Conservation (phyloP, 2,888 invertebrate species). For the Pantelozetes paolii region DNA sequence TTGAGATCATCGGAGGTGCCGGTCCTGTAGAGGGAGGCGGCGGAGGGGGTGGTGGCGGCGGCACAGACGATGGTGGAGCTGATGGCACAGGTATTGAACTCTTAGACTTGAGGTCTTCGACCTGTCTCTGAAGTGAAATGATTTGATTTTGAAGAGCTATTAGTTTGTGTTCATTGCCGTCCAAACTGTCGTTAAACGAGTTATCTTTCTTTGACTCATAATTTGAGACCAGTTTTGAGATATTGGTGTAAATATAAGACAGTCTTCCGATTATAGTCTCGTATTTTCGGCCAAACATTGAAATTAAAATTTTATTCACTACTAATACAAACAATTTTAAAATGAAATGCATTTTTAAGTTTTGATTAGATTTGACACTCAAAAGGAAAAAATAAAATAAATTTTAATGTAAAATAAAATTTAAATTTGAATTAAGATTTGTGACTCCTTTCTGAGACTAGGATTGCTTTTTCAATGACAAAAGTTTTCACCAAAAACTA, state of each 20-base stretch:
- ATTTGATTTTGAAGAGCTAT: conserved; percentile 17
- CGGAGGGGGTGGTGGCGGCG: conserved; percentile 12
- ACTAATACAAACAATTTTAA: neutral
- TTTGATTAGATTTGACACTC: neutral
- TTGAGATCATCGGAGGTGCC: neutral
- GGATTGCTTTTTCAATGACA: neutral
- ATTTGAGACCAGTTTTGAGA: conserved; percentile 4
- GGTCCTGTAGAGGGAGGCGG: neutral
- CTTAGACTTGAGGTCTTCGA: neutral
- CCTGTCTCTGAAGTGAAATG: neutral
- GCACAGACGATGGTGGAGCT: neutral
- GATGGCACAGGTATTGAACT: neutral
- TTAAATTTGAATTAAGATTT: neutral
- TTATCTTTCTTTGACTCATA: neutral
- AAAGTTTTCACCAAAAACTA: neutral
- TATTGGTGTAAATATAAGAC: neutral
- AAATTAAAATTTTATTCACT: neutral
- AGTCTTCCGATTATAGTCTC: neutral
- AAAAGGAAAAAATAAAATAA: neutral
- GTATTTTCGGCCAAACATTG: neutral
- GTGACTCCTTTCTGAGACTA: too few relatives aligned
- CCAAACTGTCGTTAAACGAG: neutral
- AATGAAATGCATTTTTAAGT: neutral
- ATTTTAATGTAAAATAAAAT: neutral
- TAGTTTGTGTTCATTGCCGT: neutral